phyloP scores from a whole-genome alignment of 2,113 vertebrate genomes.

The Isurus oxyrinchus region DNA sequence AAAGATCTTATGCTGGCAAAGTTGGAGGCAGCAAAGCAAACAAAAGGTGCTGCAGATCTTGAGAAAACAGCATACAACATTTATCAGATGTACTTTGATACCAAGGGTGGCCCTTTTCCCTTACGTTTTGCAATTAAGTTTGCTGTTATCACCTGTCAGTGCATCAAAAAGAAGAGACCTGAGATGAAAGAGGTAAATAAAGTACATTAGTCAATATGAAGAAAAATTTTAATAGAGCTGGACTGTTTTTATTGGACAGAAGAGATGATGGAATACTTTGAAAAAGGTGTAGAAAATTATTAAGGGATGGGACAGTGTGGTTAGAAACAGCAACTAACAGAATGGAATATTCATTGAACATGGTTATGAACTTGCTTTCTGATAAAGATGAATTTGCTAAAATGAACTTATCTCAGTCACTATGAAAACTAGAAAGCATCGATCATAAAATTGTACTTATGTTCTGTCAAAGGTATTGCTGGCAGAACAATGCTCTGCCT shows the following conservation, averaged over 20 bases:
- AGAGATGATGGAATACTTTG: background rate
- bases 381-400: background rate
- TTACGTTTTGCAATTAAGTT: slow-evolving; percentile 48
- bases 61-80: slow-evolving; percentile 53
- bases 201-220: background rate
- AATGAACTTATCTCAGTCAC: slow-evolving; percentile 45
- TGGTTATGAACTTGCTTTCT: background rate
- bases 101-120: slow-evolving; percentile 44
- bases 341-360: background rate
- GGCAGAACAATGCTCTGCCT: slow-evolving; percentile 66
- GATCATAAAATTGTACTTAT: slow-evolving; percentile 64
- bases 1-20: slow-evolving; percentile 61
- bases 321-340: background rate
- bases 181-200: slow-evolving; percentile 53
- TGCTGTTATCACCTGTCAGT: slow-evolving; percentile 53
- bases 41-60: slow-evolving; percentile 40
- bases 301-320: background rate
- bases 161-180: slow-evolving; percentile 54
- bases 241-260: background rate
- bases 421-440: slow-evolving; percentile 69
- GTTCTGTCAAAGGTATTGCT: slow-evolving; percentile 74
- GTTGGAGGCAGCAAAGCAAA: slow-evolving; percentile 47
- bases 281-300: background rate
- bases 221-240: background rate
- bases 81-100: slow-evolving; percentile 54